Evolutionary conservation across 2,113 vertebrate genomes (phyloP).

Genomic region (Pampusana beccarii): DNA sequence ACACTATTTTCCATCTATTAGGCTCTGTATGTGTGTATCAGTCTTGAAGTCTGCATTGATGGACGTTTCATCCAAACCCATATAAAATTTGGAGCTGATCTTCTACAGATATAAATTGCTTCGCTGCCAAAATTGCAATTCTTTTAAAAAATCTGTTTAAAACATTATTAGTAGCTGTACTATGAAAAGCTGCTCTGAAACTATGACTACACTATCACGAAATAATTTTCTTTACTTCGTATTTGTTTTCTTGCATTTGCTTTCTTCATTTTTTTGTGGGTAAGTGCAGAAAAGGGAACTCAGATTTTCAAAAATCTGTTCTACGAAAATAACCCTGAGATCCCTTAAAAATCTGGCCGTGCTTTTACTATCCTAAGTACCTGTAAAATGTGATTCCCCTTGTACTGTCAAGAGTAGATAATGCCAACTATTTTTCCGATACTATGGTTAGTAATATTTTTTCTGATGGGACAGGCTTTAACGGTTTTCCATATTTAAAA

Average conservation of each 20-base stretch:
- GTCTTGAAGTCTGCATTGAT: not conserved
- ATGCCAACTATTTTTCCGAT: not conserved
- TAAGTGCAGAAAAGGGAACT: not conserved
- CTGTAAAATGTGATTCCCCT: not conserved
- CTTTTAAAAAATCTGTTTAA: not conserved
- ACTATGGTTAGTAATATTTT: not conserved
- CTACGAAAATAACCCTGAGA: not conserved
- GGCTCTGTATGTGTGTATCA: not conserved
- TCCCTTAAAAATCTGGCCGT: not conserved
- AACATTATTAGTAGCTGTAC: not conserved
- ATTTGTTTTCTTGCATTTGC: not conserved
- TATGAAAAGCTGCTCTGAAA: not conserved
- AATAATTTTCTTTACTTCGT: not conserved
- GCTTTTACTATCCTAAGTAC: not conserved
- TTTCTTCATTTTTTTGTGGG: not conserved
- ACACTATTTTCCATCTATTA: not conserved
- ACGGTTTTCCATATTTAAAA: not conserved
- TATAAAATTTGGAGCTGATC: not conserved
- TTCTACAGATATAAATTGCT: not conserved
- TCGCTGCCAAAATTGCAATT: not conserved
- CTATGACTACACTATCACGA: not conserved
- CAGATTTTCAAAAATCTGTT: not conserved
- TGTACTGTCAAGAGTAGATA: not conserved
- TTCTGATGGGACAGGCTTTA: not conserved
- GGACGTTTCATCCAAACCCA: not conserved